A percentile compares a stretch with the other conserved stretches of the same genome.
phyloP scores from a whole-genome alignment of 2,797 vertebrate genomes.

The Gastrophryne carolinensis region DNA sequence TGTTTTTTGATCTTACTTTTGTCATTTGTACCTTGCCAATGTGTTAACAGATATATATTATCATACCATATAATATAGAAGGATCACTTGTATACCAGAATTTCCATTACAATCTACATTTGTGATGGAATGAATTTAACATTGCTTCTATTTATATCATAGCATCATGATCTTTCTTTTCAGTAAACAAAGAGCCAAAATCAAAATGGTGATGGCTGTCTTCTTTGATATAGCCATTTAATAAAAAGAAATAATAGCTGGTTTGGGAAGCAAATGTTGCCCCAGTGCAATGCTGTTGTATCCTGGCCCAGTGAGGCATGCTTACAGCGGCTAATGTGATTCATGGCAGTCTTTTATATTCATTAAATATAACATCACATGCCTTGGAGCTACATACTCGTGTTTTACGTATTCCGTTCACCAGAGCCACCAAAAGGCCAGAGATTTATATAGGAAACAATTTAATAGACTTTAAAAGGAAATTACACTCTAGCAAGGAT shows the following conservation, averaged over 20 bases:
- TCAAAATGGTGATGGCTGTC: not conserved
- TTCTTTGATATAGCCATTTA: not conserved
- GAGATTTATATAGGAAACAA: not conserved
- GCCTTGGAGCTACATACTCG: not conserved
- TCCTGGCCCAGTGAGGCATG: not conserved
- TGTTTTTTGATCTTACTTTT: no score
- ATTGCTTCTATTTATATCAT: no score
- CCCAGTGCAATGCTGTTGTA: not conserved
- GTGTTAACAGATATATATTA: no score
- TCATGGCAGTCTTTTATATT: not conserved
- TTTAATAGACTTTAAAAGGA: conserved; percentile 16
- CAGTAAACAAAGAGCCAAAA: not conserved
- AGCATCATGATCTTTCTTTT: not conserved
- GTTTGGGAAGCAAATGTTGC: not conserved
- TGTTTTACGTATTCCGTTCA: not conserved
- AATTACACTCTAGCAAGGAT: conserved; percentile 3
- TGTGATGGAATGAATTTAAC: no score
- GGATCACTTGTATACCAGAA: no score
- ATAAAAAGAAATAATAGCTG: not conserved
- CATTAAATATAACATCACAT: not conserved
- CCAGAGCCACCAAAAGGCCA: not conserved
- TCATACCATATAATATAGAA: no score
- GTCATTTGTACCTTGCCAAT: no score
- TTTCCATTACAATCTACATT: no score
- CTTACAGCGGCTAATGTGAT: not conserved